Percentiles rank a stretch among this genome's conserved stretches.
phyloP scores from a whole-genome alignment of 2,797 vertebrate genomes.

The Acridotheres tristis region DNA sequence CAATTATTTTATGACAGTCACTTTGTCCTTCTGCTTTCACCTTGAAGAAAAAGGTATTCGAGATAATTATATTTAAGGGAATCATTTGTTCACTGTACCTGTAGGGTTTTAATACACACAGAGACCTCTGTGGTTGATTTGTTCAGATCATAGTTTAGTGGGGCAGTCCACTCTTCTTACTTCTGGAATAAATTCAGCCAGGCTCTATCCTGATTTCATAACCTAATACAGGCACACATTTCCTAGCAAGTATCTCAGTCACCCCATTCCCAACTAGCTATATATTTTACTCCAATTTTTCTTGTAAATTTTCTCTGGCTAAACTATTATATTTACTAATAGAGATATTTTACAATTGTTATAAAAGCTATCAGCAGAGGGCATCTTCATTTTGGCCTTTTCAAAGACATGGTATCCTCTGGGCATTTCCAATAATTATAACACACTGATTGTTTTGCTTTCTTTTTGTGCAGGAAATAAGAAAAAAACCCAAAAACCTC shows the following conservation, averaged over 20 bases:
- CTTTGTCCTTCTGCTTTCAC: not conserved
- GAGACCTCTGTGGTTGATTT: not conserved
- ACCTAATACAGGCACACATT: not conserved
- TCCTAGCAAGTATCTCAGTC: not conserved
- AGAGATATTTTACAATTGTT: not conserved
- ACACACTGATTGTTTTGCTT: not conserved
- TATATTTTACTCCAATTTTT: not conserved
- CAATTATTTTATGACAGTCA: not conserved
- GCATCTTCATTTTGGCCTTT: not conserved
- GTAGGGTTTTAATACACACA: not conserved
- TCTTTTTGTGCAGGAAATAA: not conserved
- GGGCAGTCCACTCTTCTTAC: not conserved
- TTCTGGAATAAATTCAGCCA: not conserved
- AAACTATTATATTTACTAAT: not conserved
- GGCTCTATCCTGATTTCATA: not conserved
- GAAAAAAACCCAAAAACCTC: not conserved
- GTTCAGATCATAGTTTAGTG: not conserved
- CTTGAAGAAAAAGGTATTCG: not conserved
- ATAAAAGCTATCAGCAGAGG: not conserved
- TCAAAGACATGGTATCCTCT: not conserved
- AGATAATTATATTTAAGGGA: not conserved
- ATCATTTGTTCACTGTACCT: not conserved
- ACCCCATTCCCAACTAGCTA: not conserved
- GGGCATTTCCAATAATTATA: not conserved
- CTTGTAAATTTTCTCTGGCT: not conserved